Evolutionary conservation across 2,113 vertebrate species (phyloP), one percentile per base, ranked within the genome.

Genomic region (Pseudopipra pipra): DNA sequence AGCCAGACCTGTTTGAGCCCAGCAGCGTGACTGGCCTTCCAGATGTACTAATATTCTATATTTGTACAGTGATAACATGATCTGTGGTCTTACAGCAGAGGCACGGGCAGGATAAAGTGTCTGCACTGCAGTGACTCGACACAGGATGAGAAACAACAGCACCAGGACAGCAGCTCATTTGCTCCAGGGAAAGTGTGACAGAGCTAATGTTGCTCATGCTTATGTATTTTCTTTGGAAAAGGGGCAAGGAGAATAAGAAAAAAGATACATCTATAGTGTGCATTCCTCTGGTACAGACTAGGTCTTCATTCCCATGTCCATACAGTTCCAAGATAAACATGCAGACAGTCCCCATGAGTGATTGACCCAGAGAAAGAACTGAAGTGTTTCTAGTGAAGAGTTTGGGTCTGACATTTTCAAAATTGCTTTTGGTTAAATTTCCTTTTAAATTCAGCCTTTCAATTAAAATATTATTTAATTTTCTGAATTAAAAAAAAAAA

Each of bases 51-150:
- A 97, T 96, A 37, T 95, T 97, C 98, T 98, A 98, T 98, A 98
- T 98, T 98, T 98, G 97, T 98, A 98, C 95, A 81, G 77, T 94
- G 98, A 97, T 96, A 98, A 98, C 87, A 98, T 98, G 98, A 98
- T 97, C 97, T 97, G 82, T 59, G 66, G 87, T 87, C 79, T 77
- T 72, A 94, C 54, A 94, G 92, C 94, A 94, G 82, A 87, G 91
- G 94, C 96, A 96, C 23, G 5, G 85, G 95, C 93, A 93, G 96
- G 96, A 97, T 97, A 95, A 92, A 95, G 92, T 98, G 96, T 98
- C 97, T 96, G 85, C 71, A 87, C 96, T 81, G 59, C 78, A 95
- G 39, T 97, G 97, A 98, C 93, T 98, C 97, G 90, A 96, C 94
- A 96, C 37, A 37, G 95, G 76, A 35, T 17, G 14, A 95, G 93